Evolutionary conservation across 2,888 invertebrate species (phyloP).

Genomic region (Lymantria monacha): DNA sequence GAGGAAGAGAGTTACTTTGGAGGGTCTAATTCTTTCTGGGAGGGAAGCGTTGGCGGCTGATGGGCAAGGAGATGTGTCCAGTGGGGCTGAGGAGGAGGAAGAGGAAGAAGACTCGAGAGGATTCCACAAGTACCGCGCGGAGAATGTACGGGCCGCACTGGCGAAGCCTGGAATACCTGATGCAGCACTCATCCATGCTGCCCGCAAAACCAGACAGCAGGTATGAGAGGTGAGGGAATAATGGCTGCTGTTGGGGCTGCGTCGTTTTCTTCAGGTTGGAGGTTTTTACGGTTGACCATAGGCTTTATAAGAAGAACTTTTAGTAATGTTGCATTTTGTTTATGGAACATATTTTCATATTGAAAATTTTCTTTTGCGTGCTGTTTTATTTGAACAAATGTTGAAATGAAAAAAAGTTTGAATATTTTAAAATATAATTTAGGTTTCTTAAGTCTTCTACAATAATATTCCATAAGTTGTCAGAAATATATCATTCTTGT

Average conservation of each 20-base stretch:
- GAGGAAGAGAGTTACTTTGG: constrained; percentile 72
- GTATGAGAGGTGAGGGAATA: constrained; percentile 90
- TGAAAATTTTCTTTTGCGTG: no score
- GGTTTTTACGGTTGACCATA: background rate
- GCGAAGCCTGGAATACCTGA: constrained; percentile 96
- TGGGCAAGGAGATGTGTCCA: constrained; percentile 83
- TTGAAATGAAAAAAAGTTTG: no score
- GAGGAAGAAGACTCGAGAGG: constrained; percentile 66
- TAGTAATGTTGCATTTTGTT: background rate
- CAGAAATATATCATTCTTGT: no score
- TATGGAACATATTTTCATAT: background rate
- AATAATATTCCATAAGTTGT: no score
- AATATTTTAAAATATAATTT: no score
- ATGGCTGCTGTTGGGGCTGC: constrained; percentile 44
- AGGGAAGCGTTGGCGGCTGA: constrained; percentile 92
- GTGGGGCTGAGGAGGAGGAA: constrained; percentile 62
- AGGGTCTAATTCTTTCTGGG: constrained; percentile 87
- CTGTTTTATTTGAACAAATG: no score
- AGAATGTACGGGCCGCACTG: constrained; percentile 90
- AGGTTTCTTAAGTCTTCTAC: no score
- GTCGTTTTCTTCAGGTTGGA: constrained; percentile 5
- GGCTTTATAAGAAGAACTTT: background rate
- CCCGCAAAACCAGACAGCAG: constrained; percentile 96
- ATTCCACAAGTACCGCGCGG: constrained; percentile 79
- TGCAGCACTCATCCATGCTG: constrained; percentile 98